phyloP scores from a whole-genome alignment of 2,888 invertebrate genomes.

The Labia minor region DNA sequence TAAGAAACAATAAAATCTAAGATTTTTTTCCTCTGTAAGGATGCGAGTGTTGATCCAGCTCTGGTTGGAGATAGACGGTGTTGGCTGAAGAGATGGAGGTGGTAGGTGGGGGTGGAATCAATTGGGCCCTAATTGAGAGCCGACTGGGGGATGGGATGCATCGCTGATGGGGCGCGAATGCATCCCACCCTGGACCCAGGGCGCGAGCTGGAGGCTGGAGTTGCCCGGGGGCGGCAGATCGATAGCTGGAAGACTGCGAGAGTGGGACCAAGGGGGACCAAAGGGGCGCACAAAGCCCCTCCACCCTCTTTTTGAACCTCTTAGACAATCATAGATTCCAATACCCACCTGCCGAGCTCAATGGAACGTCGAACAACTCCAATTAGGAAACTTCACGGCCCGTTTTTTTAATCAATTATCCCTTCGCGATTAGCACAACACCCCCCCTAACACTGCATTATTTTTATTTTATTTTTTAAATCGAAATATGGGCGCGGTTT shows the following conservation, averaged over 20 bases:
- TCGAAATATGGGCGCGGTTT: not conserved
- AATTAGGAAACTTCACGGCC: not conserved
- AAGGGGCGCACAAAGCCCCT: not conserved
- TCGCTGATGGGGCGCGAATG: conserved; percentile 8
- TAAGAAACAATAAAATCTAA: conserved; percentile 1
- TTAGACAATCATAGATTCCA: conserved; percentile 6
- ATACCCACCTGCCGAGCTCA: not conserved
- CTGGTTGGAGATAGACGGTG: not conserved
- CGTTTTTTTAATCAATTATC: not conserved
- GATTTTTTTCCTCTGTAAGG: not conserved
- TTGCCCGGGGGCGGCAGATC: conserved; percentile 5
- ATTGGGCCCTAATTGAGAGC: conserved; percentile 4
- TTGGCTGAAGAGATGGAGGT: not conserved
- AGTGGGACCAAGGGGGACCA: not conserved
- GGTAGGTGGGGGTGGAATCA: not conserved
- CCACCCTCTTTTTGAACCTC: too few species aligned
- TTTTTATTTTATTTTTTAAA: not conserved
- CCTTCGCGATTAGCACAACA: not conserved
- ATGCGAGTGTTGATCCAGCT: not conserved
- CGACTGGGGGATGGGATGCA: not conserved
- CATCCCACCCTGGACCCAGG: conserved; percentile 2
- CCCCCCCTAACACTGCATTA: not conserved
- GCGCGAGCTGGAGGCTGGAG: conserved; percentile 9
- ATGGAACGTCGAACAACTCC: not conserved
- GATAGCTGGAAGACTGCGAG: not conserved